A percentile compares a stretch with the other conserved stretches of the same genome.
Evolutionary conservation across 1,140 invertebrate species (phyloP).

Genomic region (Linepithema humile): DNA sequence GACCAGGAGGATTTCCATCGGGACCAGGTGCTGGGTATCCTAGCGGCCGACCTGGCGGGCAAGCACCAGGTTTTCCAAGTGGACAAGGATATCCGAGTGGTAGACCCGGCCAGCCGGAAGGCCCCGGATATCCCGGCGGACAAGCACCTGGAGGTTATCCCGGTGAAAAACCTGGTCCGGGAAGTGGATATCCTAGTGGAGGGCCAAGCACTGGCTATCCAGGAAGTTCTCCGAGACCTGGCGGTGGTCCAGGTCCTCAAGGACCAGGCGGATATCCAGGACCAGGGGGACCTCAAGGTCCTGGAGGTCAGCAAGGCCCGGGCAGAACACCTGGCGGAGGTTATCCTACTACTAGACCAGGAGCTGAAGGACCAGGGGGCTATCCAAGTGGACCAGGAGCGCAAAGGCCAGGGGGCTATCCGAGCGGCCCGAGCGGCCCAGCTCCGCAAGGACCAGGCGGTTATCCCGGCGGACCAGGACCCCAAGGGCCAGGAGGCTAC

Average conservation of each 20-base stretch:
- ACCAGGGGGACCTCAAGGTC: conserved; percentile 66
- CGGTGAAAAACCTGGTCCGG: conserved; percentile 62
- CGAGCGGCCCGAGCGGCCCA: not conserved
- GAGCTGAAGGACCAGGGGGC: conserved; percentile 62
- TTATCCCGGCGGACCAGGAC: conserved; percentile 44
- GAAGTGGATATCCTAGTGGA: conserved; percentile 64
- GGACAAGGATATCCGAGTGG: conserved; percentile 67
- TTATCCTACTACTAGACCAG: conserved; percentile 51
- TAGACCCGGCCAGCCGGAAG: conserved; percentile 47
- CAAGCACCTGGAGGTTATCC: conserved; percentile 70
- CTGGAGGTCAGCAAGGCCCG: conserved; percentile 69
- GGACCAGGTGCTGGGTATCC: conserved; percentile 63
- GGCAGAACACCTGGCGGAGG: conserved; percentile 24
- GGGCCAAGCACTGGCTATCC: conserved; percentile 66
- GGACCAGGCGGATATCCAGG: conserved; percentile 68
- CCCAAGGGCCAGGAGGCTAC: conserved; percentile 69
- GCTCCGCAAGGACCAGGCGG: conserved; percentile 61
- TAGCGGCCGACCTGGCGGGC: conserved; percentile 63
- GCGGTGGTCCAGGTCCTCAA: conserved; percentile 64
- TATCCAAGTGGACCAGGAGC: conserved; percentile 61
- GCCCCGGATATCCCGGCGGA: conserved; percentile 71
- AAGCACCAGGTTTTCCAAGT: conserved; percentile 65
- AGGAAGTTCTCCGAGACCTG: conserved; percentile 61
- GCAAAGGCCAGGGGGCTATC: conserved; percentile 27
- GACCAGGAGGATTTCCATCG: conserved; percentile 60